phyloP scores from a whole-genome alignment of 2,797 vertebrate genomes.

The Gymnoscopelus microlampas region DNA sequence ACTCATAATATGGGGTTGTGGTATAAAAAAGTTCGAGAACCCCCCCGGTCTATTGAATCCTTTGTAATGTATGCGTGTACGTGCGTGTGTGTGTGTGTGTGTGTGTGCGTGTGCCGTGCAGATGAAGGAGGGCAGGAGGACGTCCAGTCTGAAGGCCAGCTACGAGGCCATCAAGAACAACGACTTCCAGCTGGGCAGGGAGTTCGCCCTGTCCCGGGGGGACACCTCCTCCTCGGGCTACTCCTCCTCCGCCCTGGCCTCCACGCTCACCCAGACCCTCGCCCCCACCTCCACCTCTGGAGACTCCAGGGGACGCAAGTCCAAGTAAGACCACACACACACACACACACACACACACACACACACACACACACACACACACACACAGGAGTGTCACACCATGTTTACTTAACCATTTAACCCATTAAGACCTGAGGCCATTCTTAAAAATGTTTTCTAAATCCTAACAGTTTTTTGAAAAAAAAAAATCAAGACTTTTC shows the following conservation, averaged over 20 bases:
- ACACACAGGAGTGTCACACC: not conserved
- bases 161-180: slow-evolving; percentile 99
- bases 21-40: too few relatives aligned
- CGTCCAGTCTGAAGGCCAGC: slow-evolving; percentile 96
- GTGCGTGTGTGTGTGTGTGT: not conserved
- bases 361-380: too few relatives aligned
- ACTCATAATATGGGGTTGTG: too few relatives aligned
- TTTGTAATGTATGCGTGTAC: slow-evolving; percentile 3
- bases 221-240: slow-evolving; percentile 83
- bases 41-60: too few relatives aligned
- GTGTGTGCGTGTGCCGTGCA: slow-evolving; percentile 60
- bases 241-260: slow-evolving; percentile 92
- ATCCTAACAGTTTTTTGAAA: too few relatives aligned
- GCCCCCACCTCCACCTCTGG: slow-evolving; percentile 83
- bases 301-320: slow-evolving; percentile 95
- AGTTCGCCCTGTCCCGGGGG: slow-evolving; percentile 91
- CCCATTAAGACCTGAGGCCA: too few relatives aligned
- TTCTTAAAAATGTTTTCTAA: too few relatives aligned
- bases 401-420: too few relatives aligned
- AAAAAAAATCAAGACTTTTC: too few relatives aligned
- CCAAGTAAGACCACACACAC: slow-evolving; percentile 85
- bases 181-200: slow-evolving; percentile 94
- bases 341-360: not conserved
- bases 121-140: slow-evolving; percentile 98
- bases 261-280: slow-evolving; percentile 94